Base-by-base conservation (phyloP, 2,888 invertebrate genomes). In the Drosophila peninsularis region DNA sequence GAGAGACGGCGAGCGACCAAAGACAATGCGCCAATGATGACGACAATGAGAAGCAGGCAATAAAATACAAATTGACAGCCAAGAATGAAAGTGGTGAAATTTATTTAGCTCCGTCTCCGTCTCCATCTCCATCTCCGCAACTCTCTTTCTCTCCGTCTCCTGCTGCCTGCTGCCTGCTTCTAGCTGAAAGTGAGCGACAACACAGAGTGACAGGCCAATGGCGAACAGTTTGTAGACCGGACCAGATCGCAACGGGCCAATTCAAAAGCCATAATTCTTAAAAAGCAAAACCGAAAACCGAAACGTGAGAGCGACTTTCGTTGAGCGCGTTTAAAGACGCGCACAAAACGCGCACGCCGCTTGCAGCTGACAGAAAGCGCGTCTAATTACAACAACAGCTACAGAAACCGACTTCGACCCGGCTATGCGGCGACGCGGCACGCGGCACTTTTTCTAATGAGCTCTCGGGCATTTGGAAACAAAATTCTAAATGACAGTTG, bases 41-140 rank as follows among this genome's bases (percentile, higher is more conserved):
- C 66, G 75, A 67, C 79, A 75, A 77, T 65, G 73, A 65, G 73
- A 75, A 75, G 71, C 63, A 36, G 69, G 77, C 80, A 77, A 79
- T 79, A 80, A 80, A 79, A 78, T 66, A 82, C 74, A 82, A 80
- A 82, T 79, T 76, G 82, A 81, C 80, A 80, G 79, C 70, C 79
- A 80, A 82, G 81, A 82, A 82, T 82, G 83, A 82, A 82, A 82
- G 81, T 82, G 83, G 81, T 82, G 81, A 82, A 82, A 82, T 82
- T 82, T 79, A 74, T 78, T 72, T 75, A 70, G 34, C 64, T 71
- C 14, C 42, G 11, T 32, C 71, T 54, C 44, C 39, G 11, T 58
- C 73, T 55, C 39, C 21, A 13, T 41, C 69, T 60, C 56, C 55
- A 42, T 49, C 67, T 62, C 49, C 21, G 34, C 19, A 10, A 32